Base-by-base conservation (phyloP, 2,888 invertebrate genomes). In the Lycia hirtaria region DNA sequence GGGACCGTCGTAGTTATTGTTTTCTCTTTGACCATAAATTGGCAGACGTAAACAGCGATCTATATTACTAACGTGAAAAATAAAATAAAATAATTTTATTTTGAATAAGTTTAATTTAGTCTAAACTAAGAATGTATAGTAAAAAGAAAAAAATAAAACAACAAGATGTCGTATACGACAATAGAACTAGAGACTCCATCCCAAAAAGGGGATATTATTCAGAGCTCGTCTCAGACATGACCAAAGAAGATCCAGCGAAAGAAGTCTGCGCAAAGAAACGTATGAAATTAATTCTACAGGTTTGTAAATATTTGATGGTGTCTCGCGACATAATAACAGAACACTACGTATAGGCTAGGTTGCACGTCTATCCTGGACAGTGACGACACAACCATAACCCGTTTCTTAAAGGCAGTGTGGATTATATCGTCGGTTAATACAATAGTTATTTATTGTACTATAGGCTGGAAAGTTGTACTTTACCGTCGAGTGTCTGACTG, bases 141-240 rank as follows among this genome's bases (percentile, higher is more conserved):
- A 88, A 83, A 66, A 84, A 78, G 66, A 91, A 90, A 63, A 87
- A 83, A 60, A 74, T 90, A 38, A 76, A 80, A 51, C 80, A 85
- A 15, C 84, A 85, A 38, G 90, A 92, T 73, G 70, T 88, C n/a
- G 76, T 90, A 3, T 91, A 83, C 55, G 84, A 88, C 49, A 90
- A 88, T 51, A 73, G 60, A 1, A 71, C 81, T 0, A 73, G 88
- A 48, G 85, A 87, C 59, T 54, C 68, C 0, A 82, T 88, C 1
- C 89, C 85, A 0, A 90, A 88, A 66, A 76, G 94, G 22, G 94
- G 94, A 12, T 95, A 94, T 75, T 95, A 94, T 65, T 94, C 94
- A 0, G 94, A 94, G 72, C 71, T 94, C 26, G 89, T 93, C 0
- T 93, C 94, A 0, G 90, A 93, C 65, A 77, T 91, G 77, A 76